These are phyloP conservation scores for Iguana delicatissima DNA, from an alignment of 2,797 vertebrate species.

Conservation along the genomic window DNA sequence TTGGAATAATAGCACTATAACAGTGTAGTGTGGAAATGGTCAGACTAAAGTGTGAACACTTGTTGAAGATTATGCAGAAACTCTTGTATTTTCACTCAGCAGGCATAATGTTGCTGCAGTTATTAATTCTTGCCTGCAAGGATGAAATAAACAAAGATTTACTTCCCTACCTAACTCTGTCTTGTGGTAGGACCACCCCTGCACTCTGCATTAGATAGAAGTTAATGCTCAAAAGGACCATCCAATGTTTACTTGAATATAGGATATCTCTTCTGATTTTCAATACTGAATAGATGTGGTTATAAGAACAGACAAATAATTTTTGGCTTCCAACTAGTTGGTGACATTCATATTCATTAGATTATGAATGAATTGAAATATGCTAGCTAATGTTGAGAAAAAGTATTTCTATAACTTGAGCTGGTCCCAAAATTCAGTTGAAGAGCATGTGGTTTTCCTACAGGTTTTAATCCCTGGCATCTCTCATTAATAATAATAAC, in stretches of 20 bases:
- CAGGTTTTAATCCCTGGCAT: neutral
- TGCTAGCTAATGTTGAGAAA: neutral
- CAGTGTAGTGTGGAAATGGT: too few relatives aligned
- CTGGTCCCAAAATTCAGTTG: neutral
- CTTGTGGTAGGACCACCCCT: too few relatives aligned
- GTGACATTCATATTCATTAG: neutral
- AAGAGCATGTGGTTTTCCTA: neutral
- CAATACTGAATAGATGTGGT: neutral
- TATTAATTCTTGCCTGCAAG: too few relatives aligned
- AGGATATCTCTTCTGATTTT: neutral
- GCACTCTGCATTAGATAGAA: neutral
- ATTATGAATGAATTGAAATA: neutral
- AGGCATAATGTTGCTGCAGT: too few relatives aligned
- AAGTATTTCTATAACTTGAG: neutral
- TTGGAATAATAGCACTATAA: too few relatives aligned
- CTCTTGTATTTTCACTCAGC: too few relatives aligned
- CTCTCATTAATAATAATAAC: neutral
- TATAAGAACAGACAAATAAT: neutral
- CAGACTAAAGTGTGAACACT: too few relatives aligned
- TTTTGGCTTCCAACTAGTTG: neutral
- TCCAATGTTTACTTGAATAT: neutral
- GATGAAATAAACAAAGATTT: too few relatives aligned
- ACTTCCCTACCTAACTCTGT: too few relatives aligned
- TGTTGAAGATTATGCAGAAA: too few relatives aligned
- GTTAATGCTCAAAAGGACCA: neutral